phyloP scores from a whole-genome alignment of 2,797 vertebrate genomes.

The Phoebastria nigripes region DNA sequence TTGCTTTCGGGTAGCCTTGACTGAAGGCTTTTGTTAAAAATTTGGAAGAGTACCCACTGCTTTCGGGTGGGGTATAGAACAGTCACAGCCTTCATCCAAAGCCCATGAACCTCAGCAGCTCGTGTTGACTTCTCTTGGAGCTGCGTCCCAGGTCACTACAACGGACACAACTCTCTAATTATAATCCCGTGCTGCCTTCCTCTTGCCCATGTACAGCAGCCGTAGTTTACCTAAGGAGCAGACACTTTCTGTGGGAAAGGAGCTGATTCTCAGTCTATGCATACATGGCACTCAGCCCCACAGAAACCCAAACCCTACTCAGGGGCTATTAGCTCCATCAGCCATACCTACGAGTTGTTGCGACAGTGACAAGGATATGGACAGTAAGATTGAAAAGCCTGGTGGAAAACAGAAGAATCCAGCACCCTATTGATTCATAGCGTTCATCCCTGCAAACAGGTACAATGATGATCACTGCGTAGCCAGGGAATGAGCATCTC shows the following conservation, averaged over 20 bases:
- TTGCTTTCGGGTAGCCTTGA: not conserved
- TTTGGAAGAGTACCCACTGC: not conserved
- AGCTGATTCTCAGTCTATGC: not conserved
- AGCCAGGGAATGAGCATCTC: not conserved
- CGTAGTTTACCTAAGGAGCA: not conserved
- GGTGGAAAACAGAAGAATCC: not conserved
- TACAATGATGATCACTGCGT: not conserved
- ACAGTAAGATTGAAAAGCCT: not conserved
- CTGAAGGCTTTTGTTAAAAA: not conserved
- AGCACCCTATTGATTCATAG: not conserved
- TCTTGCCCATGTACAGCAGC: not conserved
- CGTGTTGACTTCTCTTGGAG: not conserved
- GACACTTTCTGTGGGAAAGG: not conserved
- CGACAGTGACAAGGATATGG: not conserved
- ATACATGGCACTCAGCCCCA: not conserved
- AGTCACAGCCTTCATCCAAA: not conserved
- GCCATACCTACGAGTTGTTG: not conserved
- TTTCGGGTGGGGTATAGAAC: not conserved
- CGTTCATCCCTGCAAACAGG: not conserved
- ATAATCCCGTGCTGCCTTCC: not conserved
- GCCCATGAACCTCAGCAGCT: not conserved
- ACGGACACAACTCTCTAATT: not conserved
- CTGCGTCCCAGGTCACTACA: not conserved
- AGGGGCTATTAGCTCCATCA: not conserved
- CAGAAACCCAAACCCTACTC: not conserved